Conservation (phyloP, 2,888 invertebrate genomes). For the Phyllotreta striolata region DNA sequence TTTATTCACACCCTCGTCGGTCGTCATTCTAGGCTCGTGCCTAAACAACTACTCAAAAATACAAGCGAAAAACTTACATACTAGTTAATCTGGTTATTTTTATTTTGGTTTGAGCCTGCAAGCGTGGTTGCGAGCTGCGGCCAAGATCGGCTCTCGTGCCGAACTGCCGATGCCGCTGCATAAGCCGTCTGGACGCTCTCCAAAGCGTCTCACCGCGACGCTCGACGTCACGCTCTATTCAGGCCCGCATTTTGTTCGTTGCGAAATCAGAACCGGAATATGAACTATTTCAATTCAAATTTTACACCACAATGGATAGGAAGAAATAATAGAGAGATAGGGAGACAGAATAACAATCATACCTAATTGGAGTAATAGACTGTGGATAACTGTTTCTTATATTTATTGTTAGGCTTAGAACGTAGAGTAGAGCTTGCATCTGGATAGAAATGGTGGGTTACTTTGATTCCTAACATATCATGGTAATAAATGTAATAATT, state of each 20-base stretch:
- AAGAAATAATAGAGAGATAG: too few species aligned
- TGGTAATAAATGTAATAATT: too few species aligned
- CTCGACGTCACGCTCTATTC: constrained; percentile 22
- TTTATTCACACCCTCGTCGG: constrained; percentile 33
- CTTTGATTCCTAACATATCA: too few species aligned
- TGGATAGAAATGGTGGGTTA: too few species aligned
- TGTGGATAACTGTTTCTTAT: too few species aligned
- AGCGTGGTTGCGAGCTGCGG: constrained; percentile 39
- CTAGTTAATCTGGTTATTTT: constrained; percentile 28
- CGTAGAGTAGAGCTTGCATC: too few species aligned
- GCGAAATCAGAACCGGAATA: background rate
- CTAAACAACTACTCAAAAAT: constrained; percentile 39
- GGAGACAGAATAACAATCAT: too few species aligned
- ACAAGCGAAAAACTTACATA: constrained; percentile 42
- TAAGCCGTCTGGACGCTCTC: constrained; percentile 57
- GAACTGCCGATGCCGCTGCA: constrained; percentile 59
- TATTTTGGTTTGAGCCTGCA: constrained; percentile 36
- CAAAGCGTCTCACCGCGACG: constrained; percentile 51
- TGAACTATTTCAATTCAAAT: too few species aligned
- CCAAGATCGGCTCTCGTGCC: constrained; percentile 56
- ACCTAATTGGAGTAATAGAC: too few species aligned
- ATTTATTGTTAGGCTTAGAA: too few species aligned
- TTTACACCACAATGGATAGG: too few species aligned
- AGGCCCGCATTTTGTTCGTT: constrained; percentile 13
- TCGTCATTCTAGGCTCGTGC: constrained; percentile 37